Conservation (phyloP, 2,113 vertebrate species). For the Calidris pygmaea region DNA sequence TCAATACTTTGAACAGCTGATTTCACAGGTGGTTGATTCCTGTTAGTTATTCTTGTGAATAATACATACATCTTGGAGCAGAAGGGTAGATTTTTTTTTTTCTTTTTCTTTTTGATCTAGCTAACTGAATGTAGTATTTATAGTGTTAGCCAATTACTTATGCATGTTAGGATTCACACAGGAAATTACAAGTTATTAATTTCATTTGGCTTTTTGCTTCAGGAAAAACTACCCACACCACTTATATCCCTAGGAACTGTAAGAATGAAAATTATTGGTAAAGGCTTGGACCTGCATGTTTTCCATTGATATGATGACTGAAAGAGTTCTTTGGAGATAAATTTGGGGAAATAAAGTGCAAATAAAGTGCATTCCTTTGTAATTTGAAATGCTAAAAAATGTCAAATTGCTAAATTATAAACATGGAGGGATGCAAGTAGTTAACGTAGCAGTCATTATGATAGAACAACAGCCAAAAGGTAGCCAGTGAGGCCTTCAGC, state of each 20-base stretch:
- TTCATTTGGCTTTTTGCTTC: neutral
- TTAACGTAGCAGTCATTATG: neutral
- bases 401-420: neutral
- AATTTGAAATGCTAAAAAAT: neutral
- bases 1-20: neutral
- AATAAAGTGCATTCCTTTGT: neutral
- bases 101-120: neutral
- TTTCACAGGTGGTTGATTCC: neutral
- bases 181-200: neutral
- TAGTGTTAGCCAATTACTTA: neutral
- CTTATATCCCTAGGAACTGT: neutral
- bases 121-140: neutral
- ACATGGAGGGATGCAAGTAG: neutral
- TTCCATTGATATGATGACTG: neutral
- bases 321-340: neutral
- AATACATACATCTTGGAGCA: neutral
- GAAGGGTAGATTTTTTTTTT: neutral
- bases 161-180: neutral
- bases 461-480: neutral
- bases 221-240: neutral
- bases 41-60: neutral
- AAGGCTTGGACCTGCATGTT: neutral
- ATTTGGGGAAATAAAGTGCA: neutral
- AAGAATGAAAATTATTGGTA: neutral
- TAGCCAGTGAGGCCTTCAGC: neutral